A percentile compares a stretch with the other conserved stretches of the same genome.
Evolutionary conservation across 1,140 invertebrate genomes (phyloP).

Genomic region (Epicauta chinensis): DNA sequence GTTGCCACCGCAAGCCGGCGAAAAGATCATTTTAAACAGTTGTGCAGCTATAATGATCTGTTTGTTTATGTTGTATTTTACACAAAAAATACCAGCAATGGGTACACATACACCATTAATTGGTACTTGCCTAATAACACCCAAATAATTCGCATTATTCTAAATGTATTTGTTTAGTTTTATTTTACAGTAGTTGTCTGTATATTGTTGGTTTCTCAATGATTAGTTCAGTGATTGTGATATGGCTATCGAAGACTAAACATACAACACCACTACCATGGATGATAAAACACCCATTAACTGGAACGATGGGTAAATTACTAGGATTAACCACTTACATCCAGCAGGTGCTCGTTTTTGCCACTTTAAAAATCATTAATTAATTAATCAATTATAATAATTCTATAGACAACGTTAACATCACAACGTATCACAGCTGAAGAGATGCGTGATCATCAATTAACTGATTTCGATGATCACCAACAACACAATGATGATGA

Average conservation of each 20-base stretch:
- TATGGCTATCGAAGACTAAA: conserved; percentile 44
- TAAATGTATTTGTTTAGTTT: conserved; percentile 33
- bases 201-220: conserved; percentile 55
- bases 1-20: conserved; percentile 57
- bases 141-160: not conserved
- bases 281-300: conserved; percentile 48
- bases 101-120: conserved; percentile 57
- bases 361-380: not conserved
- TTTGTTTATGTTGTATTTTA: conserved; percentile 58
- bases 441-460: conserved; percentile 45
- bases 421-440: conserved; percentile 38
- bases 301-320: conserved; percentile 47
- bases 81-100: conserved; percentile 53
- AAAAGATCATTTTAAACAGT: conserved; percentile 57
- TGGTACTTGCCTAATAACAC: conserved; percentile 42
- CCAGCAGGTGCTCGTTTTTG: conserved; percentile 23
- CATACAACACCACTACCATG: conserved; percentile 50
- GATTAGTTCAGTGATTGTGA: conserved; percentile 55
- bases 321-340: conserved; percentile 43
- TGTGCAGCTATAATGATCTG: conserved; percentile 52
- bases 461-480: conserved; percentile 38
- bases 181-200: conserved; percentile 51
- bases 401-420: conserved; percentile 13
- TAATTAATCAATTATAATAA: conserved; percentile 1
- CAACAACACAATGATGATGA: conserved; percentile 37